These are phyloP conservation scores for Drosophila mayri DNA, from an alignment of 1,140 invertebrate genomes.

Conservation along the genomic window DNA sequence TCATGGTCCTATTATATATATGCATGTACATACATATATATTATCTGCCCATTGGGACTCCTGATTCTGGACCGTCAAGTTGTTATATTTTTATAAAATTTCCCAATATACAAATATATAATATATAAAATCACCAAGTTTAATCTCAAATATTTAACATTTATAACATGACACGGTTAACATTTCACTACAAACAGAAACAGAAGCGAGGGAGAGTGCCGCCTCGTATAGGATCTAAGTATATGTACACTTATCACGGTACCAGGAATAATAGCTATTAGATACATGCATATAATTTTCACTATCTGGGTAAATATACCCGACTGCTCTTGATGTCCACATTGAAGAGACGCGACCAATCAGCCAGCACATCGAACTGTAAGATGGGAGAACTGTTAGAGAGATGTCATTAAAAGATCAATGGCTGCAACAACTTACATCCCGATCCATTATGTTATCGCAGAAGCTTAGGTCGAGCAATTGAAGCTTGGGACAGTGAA, in stretches of 20 bases:
- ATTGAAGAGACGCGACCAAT: conserved; percentile 74
- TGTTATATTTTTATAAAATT: too few relatives aligned
- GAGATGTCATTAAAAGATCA: too few relatives aligned
- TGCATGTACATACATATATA: too few relatives aligned
- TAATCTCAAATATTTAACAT: conserved; percentile 35
- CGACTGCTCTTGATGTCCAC: conserved; percentile 81
- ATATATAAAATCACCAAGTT: conserved; percentile 14
- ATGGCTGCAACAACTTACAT: conserved; percentile 85
- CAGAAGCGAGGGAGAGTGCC: conserved; percentile 3
- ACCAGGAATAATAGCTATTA: conserved; percentile 29
- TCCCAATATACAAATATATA: neutral
- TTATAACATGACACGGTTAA: conserved; percentile 34
- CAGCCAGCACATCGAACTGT: conserved; percentile 59
- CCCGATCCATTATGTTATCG: conserved; percentile 90
- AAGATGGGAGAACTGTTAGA: neutral
- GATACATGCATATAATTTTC: neutral
- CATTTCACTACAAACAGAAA: conserved; percentile 41
- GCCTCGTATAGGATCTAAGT: conserved; percentile 16
- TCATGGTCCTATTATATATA: too few relatives aligned
- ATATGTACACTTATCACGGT: conserved; percentile 19
- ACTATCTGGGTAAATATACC: conserved; percentile 50
- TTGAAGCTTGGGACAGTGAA: conserved; percentile 88
- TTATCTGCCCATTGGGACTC: too few relatives aligned
- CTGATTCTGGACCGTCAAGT: too few relatives aligned
- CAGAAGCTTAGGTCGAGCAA: conserved; percentile 95